Evolutionary conservation across 1,140 invertebrate species (phyloP), one percentile per base, ranked within the genome.

Genomic region (Bombus superbus): DNA sequence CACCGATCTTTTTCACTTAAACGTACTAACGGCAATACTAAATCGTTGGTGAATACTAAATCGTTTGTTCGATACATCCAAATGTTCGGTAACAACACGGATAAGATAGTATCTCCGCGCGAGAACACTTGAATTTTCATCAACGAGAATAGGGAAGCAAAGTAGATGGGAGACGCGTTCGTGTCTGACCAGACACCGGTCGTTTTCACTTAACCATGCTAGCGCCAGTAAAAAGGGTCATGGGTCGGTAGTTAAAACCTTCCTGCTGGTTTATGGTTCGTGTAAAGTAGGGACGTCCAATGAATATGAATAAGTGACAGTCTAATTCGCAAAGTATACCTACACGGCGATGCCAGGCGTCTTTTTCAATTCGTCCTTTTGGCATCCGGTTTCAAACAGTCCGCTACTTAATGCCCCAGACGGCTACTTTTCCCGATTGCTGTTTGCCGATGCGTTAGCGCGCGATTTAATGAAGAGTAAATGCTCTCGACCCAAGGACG

Each of bases 231-330:
- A 28, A 25, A 28, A 28, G 64, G n/a, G 62, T 71, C 38, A n/a
- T 35, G 73, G 47, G 32, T 35, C 64, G 71, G 57, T 73, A 38
- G 69, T 89, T 81, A 81, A 85, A 87, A 71, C 44, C 28, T 57
- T 64, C 28, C 32, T 8, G 53, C 32, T 74, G 81, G 68, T 87
- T 90, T 82, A 90, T 85, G 89, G 44, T 53, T 74, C 44, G 81
- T 75, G 78, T 87, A 87, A 90, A 87, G 68, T 22, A 57, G 35
- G 35, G 28, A 68, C 77, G 66, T 62, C 40, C 81, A 57, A 90
- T 87, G 88, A 90, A 90, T 90, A 90, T 87, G 89, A 90, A 90
- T 87, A 89, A 89, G 81, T 74, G 88, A n/a, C 47, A 38, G 64
- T 66, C 71, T 77, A 83, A 87, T 87, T 78, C 78, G 62, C 71